Conservation (phyloP, 2,888 invertebrate genomes). For the Andrena dorsata region DNA sequence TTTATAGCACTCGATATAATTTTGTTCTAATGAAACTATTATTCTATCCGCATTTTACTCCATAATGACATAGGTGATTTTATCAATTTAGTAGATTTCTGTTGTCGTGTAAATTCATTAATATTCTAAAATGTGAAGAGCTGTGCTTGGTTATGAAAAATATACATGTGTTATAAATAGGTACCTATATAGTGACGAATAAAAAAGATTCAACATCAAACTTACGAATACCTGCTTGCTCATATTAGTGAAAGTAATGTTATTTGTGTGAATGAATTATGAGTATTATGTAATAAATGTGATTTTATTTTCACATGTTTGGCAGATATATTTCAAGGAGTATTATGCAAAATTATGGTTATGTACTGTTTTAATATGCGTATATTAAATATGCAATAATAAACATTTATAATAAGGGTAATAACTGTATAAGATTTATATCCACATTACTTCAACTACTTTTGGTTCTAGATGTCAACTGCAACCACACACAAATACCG, state of each 20-base stretch:
- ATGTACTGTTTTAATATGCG: background rate
- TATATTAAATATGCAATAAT: background rate
- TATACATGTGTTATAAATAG: background rate
- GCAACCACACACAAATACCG: slow-evolving; percentile 93
- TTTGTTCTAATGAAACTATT: background rate
- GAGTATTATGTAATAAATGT: slow-evolving; percentile 20
- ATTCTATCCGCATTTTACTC: background rate
- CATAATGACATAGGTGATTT: background rate
- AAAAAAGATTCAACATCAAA: no score
- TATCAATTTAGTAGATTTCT: background rate
- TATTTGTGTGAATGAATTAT: background rate
- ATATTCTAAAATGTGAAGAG: background rate
- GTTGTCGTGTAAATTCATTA: no score
- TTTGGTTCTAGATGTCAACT: slow-evolving; percentile 89
- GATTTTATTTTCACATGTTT: background rate
- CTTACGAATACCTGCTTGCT: no score
- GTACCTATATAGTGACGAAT: no score
- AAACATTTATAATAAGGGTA: background rate
- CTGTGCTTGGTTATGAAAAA: background rate
- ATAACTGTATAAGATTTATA: background rate
- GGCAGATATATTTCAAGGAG: background rate
- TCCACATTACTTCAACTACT: background rate
- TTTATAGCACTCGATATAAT: background rate
- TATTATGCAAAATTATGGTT: background rate
- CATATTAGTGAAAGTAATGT: background rate